These are phyloP conservation scores for Diabrotica balteata DNA, from an alignment of 2,888 invertebrate genomes.

Conservation along the genomic window DNA sequence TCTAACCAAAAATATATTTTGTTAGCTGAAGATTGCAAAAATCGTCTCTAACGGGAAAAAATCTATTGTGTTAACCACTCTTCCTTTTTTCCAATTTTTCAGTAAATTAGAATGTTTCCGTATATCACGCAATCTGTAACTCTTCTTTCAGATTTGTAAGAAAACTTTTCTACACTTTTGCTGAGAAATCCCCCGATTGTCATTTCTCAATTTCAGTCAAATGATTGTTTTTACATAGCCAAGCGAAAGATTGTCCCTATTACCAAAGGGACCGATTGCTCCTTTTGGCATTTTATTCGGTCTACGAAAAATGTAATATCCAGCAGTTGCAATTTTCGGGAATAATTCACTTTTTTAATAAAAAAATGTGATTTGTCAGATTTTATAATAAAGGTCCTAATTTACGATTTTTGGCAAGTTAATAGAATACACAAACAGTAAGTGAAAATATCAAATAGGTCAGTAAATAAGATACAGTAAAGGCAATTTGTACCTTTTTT, in stretches of 20 bases:
- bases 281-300: constrained; percentile 17
- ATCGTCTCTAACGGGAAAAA: too few relatives aligned
- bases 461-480: too few relatives aligned
- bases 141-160: constrained; percentile 7
- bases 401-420: too few relatives aligned
- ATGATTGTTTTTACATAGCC: constrained; percentile 29
- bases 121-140: constrained; percentile 10
- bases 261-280: constrained; percentile 18
- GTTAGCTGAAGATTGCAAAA: too few relatives aligned
- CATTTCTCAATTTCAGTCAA: constrained; percentile 22
- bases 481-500: too few relatives aligned
- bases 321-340: neutral
- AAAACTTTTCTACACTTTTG: constrained; percentile 18
- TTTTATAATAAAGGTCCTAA: too few relatives aligned
- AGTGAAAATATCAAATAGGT: too few relatives aligned
- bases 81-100: neutral
- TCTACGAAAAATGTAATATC: constrained; percentile 12
- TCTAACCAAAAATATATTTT: too few relatives aligned
- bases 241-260: constrained; percentile 16
- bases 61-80: too few relatives aligned
- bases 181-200: constrained; percentile 20
- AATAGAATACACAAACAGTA: too few relatives aligned
- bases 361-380: neutral
- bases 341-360: constrained; percentile 17
- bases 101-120: neutral